Evolutionary conservation across 2,113 vertebrate genomes (phyloP).

Genomic region (Pelecanus crispus): DNA sequence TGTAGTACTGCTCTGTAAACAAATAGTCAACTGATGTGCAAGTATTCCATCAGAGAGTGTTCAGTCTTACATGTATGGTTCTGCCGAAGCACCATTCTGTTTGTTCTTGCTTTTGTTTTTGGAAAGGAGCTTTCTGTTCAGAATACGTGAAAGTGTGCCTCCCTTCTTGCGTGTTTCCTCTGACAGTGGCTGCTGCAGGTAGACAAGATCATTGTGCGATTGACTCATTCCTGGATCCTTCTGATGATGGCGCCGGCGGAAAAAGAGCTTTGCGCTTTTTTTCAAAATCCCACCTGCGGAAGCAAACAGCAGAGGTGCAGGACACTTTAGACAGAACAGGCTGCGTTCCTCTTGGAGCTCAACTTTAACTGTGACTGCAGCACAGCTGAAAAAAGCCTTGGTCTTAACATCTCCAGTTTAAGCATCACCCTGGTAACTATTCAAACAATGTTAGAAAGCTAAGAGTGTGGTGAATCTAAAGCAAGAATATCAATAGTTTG

Average conservation of each 20-base stretch:
- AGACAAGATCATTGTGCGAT: slow-evolving; percentile 93
- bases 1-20: slow-evolving; percentile 59
- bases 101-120: slow-evolving; percentile 76
- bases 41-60: not conserved
- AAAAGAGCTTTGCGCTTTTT: slow-evolving; percentile 92
- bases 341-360: not conserved
- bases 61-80: not conserved
- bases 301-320: not conserved
- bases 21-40: slow-evolving; percentile 10
- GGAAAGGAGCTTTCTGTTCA: slow-evolving; percentile 82
- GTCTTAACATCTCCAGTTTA: not conserved
- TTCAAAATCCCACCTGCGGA: slow-evolving; percentile 84
- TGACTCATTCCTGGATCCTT: slow-evolving; percentile 97
- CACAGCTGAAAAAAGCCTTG: not conserved
- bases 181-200: slow-evolving; percentile 80
- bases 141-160: slow-evolving; percentile 80
- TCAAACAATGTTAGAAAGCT: not conserved
- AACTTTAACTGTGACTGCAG: not conserved
- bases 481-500: not conserved
- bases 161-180: slow-evolving; percentile 80
- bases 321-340: slow-evolving; percentile 4
- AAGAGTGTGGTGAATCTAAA: not conserved
- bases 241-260: slow-evolving; percentile 88
- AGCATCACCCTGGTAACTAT: not conserved
- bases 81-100: slow-evolving; percentile 70